Conservation (phyloP, 2,888 invertebrate genomes). For the Ceratothoa steindachneri region DNA sequence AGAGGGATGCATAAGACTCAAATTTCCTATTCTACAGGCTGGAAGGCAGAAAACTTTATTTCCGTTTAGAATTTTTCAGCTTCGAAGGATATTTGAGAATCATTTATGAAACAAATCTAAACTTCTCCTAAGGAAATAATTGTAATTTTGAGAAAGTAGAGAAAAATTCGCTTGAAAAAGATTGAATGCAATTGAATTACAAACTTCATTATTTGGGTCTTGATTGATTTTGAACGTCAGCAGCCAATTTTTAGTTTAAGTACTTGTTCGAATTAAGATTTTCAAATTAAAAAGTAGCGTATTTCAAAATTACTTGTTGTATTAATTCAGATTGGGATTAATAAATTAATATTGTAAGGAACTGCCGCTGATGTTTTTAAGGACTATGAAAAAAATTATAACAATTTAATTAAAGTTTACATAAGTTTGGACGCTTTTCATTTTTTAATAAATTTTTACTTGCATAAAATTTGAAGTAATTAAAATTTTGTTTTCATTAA, state of each 20-base stretch:
- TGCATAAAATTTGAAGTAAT: conserved; percentile 6
- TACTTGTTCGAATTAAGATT: not conserved
- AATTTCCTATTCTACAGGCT: not conserved
- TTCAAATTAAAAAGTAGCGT: not conserved
- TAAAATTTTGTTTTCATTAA: conserved; percentile 9
- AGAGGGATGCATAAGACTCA: not conserved
- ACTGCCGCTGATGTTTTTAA: not conserved
- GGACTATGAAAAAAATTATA: not conserved
- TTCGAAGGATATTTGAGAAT: conserved; percentile 7
- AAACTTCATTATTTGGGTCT: not conserved
- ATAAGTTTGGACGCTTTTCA: not conserved
- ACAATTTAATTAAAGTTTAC: conserved; percentile 9
- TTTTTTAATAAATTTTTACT: conserved; percentile 7
- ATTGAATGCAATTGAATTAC: not conserved
- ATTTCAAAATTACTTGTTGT: not conserved
- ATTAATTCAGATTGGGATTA: not conserved
- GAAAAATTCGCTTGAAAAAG: not conserved
- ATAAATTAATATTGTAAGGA: not conserved
- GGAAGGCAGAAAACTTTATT: not conserved
- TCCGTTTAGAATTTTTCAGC: not conserved
- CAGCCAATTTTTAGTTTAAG: not conserved
- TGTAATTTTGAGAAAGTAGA: not conserved
- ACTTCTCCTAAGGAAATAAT: conserved; percentile 12
- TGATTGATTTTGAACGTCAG: not conserved
- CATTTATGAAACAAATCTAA: conserved; percentile 13